Evolutionary conservation across 2,113 vertebrate genomes (phyloP).

Genomic region (Callipepla californica): DNA sequence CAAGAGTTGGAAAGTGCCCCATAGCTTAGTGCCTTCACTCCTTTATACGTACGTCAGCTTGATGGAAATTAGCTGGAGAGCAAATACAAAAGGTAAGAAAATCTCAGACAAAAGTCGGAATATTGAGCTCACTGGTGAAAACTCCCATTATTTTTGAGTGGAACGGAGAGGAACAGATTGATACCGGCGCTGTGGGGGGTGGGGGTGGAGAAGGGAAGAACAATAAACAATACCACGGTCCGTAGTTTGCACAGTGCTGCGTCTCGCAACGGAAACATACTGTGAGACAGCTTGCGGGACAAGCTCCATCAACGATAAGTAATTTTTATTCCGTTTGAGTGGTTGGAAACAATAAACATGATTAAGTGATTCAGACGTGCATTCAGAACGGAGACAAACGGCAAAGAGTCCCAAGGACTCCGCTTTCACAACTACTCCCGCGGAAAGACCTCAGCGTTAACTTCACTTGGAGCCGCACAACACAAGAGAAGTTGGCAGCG

Average conservation of each 20-base stretch:
- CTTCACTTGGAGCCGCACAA: neutral
- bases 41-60: neutral
- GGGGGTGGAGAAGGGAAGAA: constrained; percentile 62
- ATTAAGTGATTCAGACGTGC: constrained; percentile 79
- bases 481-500: neutral
- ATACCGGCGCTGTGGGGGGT: neutral
- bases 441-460: constrained; percentile 21
- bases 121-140: neutral
- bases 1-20: neutral
- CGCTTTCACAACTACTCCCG: constrained; percentile 42
- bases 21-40: neutral
- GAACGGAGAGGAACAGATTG: constrained; percentile 20
- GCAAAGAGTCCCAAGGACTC: constrained; percentile 56
- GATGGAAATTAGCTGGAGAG: constrained; percentile 15
- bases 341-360: constrained; percentile 81
- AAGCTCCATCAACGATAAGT: constrained; percentile 80
- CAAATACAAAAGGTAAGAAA: constrained; percentile 17
- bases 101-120: neutral
- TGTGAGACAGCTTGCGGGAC: constrained; percentile 80
- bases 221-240: constrained; percentile 69
- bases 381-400: constrained; percentile 72
- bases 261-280: constrained; percentile 78
- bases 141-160: constrained; percentile 27
- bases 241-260: constrained; percentile 57
- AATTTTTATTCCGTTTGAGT: constrained; percentile 83